A percentile compares a stretch with the other conserved stretches of the same genome.
Conservation (phyloP, 1,140 invertebrate genomes). For the Dendrolimus kikuchii region DNA sequence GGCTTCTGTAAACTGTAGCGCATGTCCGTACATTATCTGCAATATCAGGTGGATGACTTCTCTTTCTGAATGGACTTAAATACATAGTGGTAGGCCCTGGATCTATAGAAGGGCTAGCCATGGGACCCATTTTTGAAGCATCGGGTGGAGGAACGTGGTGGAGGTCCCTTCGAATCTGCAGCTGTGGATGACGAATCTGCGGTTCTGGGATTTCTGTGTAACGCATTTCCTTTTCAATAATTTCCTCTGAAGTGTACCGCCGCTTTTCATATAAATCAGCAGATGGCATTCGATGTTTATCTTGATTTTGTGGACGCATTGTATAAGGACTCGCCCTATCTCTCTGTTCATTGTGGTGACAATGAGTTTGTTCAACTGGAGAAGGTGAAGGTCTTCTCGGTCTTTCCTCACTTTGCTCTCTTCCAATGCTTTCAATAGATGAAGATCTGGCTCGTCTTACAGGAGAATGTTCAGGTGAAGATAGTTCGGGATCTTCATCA, state of each 20-base stretch:
- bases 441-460: slow-evolving; percentile 68
- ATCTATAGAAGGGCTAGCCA: slow-evolving; percentile 64
- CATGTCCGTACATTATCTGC: slow-evolving; percentile 56
- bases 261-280: slow-evolving; percentile 68
- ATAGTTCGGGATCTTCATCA: slow-evolving; percentile 73
- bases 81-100: slow-evolving; percentile 71
- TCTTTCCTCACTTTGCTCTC: slow-evolving; percentile 57
- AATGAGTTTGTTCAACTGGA: slow-evolving; percentile 75
- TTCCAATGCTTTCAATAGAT: slow-evolving; percentile 62
- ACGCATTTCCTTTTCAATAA: slow-evolving; percentile 68
- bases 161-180: slow-evolving; percentile 82
- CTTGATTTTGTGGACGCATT: slow-evolving; percentile 74
- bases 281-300: slow-evolving; percentile 47
- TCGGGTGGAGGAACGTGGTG: slow-evolving; percentile 69
- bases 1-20: slow-evolving; percentile 52
- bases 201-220: slow-evolving; percentile 53
- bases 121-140: slow-evolving; percentile 64
- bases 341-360: slow-evolving; percentile 75
- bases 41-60: slow-evolving; percentile 67
- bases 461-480: slow-evolving; percentile 73
- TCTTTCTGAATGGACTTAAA: slow-evolving; percentile 68
- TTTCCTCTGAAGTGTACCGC: slow-evolving; percentile 71
- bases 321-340: slow-evolving; percentile 76
- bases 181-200: slow-evolving; percentile 58
- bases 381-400: slow-evolving; percentile 51